Base-by-base conservation (phyloP, 2,888 invertebrate genomes). In the Liopterus haemorrhoidalis region DNA sequence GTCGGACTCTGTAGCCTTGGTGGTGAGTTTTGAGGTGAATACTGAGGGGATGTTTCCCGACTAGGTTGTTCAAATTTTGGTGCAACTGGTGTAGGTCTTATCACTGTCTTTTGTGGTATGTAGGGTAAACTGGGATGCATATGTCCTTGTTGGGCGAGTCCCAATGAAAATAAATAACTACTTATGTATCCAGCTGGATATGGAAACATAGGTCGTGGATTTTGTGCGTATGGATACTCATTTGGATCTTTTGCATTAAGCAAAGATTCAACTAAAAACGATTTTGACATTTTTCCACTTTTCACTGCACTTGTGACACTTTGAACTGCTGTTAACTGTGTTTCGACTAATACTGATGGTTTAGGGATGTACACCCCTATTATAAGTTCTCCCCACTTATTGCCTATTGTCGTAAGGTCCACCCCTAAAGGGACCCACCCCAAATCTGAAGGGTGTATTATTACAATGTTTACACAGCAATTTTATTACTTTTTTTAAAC, bases 191-290 rank as follows among this genome's bases (percentile, higher is more conserved):
- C 76, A 1, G 78, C 76, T 22, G 81, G 78, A 60, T 81, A 81
- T 0, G 80, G 79, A 11, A 81, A 59, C 58, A 78, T 73, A 12
- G 52, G 71, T 69, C n/a, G 68, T 60, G 49, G 69, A 57, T 47
- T 68, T 53, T 53, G 69, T 51, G 61, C 75, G 70, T 66, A 67
- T 64, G 53, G 69, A 52, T 58, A 68, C 54, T 50, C 69, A 65
- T 43, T 61, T 56, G 57, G 66, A 12, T 66, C 62, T 55, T 78
- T 78, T 5, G n/a, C 28, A 70, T 78, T 81, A 53, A 89, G 83
- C 44, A 89, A 67, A 39, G 87, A 82, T 60, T 88, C 88, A 60
- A 89, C 85, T 44, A 86, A 66, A 61, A 89, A 89, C 53, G 86
- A 87, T 55, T 85, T 78, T 49, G 87, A 87, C 85, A 87, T 87